A percentile compares a stretch with the other conserved stretches of the same genome.
phyloP scores from a whole-genome alignment of 1,140 invertebrate genomes.

The Lepidurus apus region DNA sequence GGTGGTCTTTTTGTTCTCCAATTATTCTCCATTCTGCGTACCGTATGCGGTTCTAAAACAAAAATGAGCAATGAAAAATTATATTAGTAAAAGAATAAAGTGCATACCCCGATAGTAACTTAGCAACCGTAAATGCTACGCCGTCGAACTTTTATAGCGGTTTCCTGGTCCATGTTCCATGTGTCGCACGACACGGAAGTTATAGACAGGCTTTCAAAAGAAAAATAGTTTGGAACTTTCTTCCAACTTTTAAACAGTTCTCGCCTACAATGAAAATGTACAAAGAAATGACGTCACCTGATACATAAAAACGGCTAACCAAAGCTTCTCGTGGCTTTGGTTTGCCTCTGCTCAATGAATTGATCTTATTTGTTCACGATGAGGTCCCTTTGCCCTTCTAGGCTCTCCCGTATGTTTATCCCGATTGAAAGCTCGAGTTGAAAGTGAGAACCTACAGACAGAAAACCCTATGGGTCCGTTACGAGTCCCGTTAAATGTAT shows the following conservation, averaged over 20 bases:
- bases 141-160: not conserved
- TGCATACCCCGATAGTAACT: not conserved
- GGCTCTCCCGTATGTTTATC: not conserved
- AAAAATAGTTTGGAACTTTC: not conserved
- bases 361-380: too few species aligned
- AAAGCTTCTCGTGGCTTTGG: too few species aligned
- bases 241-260: too few species aligned
- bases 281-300: too few species aligned
- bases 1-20: not conserved
- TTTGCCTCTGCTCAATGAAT: too few species aligned
- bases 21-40: conserved; percentile 1
- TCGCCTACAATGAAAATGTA: too few species aligned
- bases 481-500: not conserved
- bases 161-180: not conserved
- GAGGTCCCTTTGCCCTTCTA: too few species aligned
- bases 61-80: not conserved
- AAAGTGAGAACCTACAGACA: not conserved
- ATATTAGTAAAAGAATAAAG: not conserved
- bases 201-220: not conserved
- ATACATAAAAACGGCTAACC: too few species aligned
- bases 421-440: not conserved
- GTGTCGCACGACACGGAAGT: not conserved
- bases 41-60: not conserved
- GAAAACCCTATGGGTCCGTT: not conserved
- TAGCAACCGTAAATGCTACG: conserved; percentile 1